Base-by-base conservation (phyloP, 2,888 invertebrate species). In the Hesperia comma region DNA sequence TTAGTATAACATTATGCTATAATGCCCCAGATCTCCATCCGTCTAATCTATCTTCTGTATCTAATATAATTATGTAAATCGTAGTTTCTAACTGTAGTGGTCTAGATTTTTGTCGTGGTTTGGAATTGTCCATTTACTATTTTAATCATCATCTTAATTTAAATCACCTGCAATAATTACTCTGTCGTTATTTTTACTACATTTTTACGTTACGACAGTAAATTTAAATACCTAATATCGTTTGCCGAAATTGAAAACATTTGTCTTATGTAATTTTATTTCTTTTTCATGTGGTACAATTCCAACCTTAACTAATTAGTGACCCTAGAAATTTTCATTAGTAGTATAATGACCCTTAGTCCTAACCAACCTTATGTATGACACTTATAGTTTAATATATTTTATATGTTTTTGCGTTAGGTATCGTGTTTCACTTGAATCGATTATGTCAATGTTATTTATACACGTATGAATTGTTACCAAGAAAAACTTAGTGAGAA, bases 11-110 rank as follows among this genome's bases (percentile, higher is more conserved):
- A 76, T 86, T 87, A 86, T 84, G 90, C 91, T 90, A 67, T 57
- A 90, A 89, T 85, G 93, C 93, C 93, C 93, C 93, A 93, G 93
- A 91, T 91, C 92, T 93, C 93, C 93, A 93, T 93, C 93, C 93
- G 93, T 92, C 92, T 88, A 84, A 81, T 81, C 85, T 92, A 90
- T 89, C 90, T 91, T 88, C 89, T 91, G 84, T 92, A 90, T 85
- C 86, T 91, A 90, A 85, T 88, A 77, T 87, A n/a, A n/a, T n/a
- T n/a, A 88, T 85, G 87, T 90, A 88, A 83, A 81, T 73, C 70
- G 85, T 91, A 90, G 90, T 83, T 68, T 82, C 81, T 83, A 85
- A 81, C 76, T 81, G 82, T 89, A 87, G 87, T 83, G 72, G 85
- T 78, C 77, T 92, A 88, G 87, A 84, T 83, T 74, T 84, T 78